A percentile compares a stretch with the other conserved stretches of the same genome.
These are phyloP conservation scores for Forbesichthys papilliferus DNA, from an alignment of 2,113 vertebrate genomes.

Conservation along the genomic window DNA sequence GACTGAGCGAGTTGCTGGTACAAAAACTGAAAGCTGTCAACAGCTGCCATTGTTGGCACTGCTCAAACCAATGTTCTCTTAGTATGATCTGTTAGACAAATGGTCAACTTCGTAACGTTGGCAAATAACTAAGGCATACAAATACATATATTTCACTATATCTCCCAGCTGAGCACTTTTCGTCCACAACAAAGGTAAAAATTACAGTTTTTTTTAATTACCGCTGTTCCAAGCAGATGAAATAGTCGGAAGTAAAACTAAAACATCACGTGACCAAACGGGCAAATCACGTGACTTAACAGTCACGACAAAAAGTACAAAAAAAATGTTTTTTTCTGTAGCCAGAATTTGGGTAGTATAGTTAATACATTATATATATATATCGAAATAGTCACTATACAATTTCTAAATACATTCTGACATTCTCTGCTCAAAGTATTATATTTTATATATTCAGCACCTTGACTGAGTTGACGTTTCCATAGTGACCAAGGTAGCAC, in stretches of 20 bases:
- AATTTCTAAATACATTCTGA: not conserved
- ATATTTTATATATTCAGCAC: not conserved
- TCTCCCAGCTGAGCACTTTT: not conserved
- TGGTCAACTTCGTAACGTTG: not conserved
- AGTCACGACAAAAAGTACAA: no score
- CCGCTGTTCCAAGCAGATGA: not conserved
- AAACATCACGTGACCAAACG: conserved; percentile 37
- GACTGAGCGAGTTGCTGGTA: conserved; percentile 87
- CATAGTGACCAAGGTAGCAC: conserved; percentile 65
- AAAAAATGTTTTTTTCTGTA: no score
- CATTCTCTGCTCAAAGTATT: not conserved
- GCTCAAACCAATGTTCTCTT: not conserved
- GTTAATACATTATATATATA: no score
- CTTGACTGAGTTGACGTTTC: conserved; percentile 47
- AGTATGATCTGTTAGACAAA: not conserved
- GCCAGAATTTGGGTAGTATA: no score
- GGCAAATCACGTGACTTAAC: conserved; percentile 41
- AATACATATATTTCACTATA: not conserved
- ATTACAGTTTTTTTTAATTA: not conserved
- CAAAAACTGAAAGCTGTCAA: conserved; percentile 90
- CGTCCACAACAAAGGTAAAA: not conserved
- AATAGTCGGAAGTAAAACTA: conserved; percentile 8
- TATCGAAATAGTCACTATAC: no score
- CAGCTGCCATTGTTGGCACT: conserved; percentile 84
- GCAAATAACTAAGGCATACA: not conserved